A percentile compares a stretch with the other conserved stretches of the same genome.
Evolutionary conservation across 1,140 invertebrate genomes (phyloP).

Genomic region (Drosophila miranda): DNA sequence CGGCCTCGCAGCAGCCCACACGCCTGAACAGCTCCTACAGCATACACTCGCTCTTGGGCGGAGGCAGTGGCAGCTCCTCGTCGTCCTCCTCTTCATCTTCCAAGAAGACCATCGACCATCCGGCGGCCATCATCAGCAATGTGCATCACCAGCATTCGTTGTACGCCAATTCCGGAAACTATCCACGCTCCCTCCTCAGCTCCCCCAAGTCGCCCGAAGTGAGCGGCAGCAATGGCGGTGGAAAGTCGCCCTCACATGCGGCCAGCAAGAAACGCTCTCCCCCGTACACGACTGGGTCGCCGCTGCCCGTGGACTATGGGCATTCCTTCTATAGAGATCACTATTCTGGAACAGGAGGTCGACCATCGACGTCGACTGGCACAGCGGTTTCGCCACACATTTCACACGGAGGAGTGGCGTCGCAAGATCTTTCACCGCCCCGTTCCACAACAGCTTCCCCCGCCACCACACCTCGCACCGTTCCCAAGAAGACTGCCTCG

Average conservation of each 20-base stretch:
- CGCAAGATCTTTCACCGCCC: conserved; percentile 60
- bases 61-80: conserved; percentile 75
- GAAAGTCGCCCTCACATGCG: conserved; percentile 72
- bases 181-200: conserved; percentile 52
- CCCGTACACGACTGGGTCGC: conserved; percentile 67
- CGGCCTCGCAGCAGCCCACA: conserved; percentile 52
- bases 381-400: conserved; percentile 40
- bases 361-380: conserved; percentile 4
- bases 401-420: conserved; percentile 41
- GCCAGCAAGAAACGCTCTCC: conserved; percentile 73
- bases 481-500: conserved; percentile 82
- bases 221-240: conserved; percentile 57
- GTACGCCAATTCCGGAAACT: conserved; percentile 50
- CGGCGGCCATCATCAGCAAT: conserved; percentile 69
- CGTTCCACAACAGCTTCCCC: conserved; percentile 68
- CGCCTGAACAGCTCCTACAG: conserved; percentile 87
- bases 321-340: conserved; percentile 63
- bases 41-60: conserved; percentile 89
- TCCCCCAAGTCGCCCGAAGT: conserved; percentile 76
- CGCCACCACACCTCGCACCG: conserved; percentile 70
- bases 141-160: conserved; percentile 58
- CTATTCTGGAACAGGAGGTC: conserved; percentile 47
- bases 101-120: conserved; percentile 56
- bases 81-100: conserved; percentile 23
- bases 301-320: conserved; percentile 65